A percentile compares a stretch with the other conserved stretches of the same genome.
Evolutionary conservation across 2,888 invertebrate genomes (phyloP).

Genomic region (Tortricodes alternella): DNA sequence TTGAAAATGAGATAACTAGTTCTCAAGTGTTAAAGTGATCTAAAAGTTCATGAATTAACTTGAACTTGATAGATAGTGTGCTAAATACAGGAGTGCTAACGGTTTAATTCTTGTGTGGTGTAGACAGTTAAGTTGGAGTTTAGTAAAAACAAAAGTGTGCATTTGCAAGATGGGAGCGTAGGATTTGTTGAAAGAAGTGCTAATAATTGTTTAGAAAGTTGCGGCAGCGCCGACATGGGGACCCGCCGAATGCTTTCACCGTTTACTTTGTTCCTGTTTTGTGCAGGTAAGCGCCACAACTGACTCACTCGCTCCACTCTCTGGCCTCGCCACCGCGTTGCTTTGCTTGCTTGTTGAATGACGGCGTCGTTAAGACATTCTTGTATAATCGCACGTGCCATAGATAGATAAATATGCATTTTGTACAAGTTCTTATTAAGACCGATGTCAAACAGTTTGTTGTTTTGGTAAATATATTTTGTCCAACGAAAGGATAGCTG

Average conservation of each 20-base stretch:
- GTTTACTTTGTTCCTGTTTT: constrained; percentile 73
- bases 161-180: constrained; percentile 68
- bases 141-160: constrained; percentile 51
- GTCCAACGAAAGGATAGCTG: not conserved
- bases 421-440: too few relatives aligned
- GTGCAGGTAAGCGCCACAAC: constrained; percentile 75
- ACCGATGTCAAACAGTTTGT: too few relatives aligned
- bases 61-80: constrained; percentile 11
- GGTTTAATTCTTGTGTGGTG: constrained; percentile 41
- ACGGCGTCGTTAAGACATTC: constrained; percentile 7
- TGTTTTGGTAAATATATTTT: too few relatives aligned
- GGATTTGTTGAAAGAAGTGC: constrained; percentile 55
- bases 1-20: constrained; percentile 55
- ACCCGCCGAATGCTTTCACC: constrained; percentile 73
- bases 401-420: too few relatives aligned
- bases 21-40: constrained; percentile 19
- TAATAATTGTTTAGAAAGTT: constrained; percentile 66
- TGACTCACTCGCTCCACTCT: constrained; percentile 70
- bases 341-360: constrained; percentile 29
- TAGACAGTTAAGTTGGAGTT: constrained; percentile 64
- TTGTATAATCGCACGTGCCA: constrained; percentile 1
- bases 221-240: constrained; percentile 64
- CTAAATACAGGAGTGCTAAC: constrained; percentile 19
- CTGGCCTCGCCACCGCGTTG: constrained; percentile 55
- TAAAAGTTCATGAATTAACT: constrained; percentile 2